Conservation (phyloP, 2,113 vertebrate species). For the Globicephala melas region DNA sequence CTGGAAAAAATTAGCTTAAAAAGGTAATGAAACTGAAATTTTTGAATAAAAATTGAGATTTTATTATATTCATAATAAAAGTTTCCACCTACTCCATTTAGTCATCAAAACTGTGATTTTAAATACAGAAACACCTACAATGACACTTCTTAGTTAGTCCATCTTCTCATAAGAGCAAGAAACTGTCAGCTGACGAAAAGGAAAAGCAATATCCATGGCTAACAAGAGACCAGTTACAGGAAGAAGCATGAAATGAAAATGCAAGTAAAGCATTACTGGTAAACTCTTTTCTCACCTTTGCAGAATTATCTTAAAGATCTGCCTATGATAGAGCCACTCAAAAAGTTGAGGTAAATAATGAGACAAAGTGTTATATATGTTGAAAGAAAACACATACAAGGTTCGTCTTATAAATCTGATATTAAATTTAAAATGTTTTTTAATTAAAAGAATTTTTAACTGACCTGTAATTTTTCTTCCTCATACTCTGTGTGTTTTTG, state of each 20-base stretch:
- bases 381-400: background rate
- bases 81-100: slow-evolving; percentile 71
- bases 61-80: slow-evolving; percentile 69
- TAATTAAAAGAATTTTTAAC: too few relatives aligned
- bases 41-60: slow-evolving; percentile 70
- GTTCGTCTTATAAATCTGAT: background rate
- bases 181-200: background rate
- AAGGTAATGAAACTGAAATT: slow-evolving; percentile 61
- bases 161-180: background rate
- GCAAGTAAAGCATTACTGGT: background rate
- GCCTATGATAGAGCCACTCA: background rate
- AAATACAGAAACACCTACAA: slow-evolving; percentile 55
- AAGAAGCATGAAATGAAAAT: background rate
- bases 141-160: slow-evolving; percentile 11
- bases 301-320: background rate
- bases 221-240: background rate
- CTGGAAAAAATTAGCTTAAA: slow-evolving; percentile 52
- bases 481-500: background rate
- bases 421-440: background rate
- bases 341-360: background rate
- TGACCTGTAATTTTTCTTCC: background rate
- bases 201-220: background rate
- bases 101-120: slow-evolving; percentile 67
- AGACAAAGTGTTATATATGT: background rate
- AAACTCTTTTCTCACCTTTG: background rate